Conservation (phyloP, 2,113 vertebrate genomes). For the Oreochromis aureus region DNA sequence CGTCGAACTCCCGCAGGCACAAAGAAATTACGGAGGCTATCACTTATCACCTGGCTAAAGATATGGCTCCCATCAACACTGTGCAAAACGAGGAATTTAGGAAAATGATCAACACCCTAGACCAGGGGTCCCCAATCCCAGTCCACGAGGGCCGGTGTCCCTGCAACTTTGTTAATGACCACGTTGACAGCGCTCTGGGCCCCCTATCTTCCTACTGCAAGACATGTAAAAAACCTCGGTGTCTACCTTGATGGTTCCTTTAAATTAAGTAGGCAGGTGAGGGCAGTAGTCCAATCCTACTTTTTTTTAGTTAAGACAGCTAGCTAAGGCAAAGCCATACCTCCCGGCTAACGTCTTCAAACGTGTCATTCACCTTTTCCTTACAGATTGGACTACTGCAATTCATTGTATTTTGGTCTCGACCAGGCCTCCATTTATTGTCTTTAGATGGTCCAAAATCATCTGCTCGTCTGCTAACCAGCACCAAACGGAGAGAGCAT, state of each 20-base stretch:
- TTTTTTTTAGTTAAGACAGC: not conserved
- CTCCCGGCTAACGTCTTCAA: not conserved
- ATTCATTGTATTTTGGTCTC: not conserved
- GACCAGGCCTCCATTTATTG: not conserved
- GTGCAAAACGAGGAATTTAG: too few relatives aligned
- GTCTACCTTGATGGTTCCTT: not conserved
- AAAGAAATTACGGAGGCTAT: too few relatives aligned
- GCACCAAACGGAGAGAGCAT: not conserved
- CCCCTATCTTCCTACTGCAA: not conserved
- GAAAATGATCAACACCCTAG: too few relatives aligned
- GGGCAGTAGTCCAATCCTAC: not conserved
- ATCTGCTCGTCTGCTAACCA: not conserved
- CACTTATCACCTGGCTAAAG: too few relatives aligned
- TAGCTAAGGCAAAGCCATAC: not conserved
- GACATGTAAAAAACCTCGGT: not conserved
- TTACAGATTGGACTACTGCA: not conserved
- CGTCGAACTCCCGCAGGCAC: too few relatives aligned
- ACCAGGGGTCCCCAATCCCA: too few relatives aligned
- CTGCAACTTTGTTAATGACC: not conserved
- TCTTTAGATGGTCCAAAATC: not conserved
- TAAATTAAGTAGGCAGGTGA: not conserved
- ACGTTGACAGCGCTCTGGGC: not conserved
- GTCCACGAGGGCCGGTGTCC: too few relatives aligned
- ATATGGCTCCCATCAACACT: too few relatives aligned
- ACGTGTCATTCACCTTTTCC: not conserved